These are phyloP conservation scores for Premnoplex brunnescens DNA, from an alignment of 2,797 vertebrate genomes.

Conservation along the genomic window DNA sequence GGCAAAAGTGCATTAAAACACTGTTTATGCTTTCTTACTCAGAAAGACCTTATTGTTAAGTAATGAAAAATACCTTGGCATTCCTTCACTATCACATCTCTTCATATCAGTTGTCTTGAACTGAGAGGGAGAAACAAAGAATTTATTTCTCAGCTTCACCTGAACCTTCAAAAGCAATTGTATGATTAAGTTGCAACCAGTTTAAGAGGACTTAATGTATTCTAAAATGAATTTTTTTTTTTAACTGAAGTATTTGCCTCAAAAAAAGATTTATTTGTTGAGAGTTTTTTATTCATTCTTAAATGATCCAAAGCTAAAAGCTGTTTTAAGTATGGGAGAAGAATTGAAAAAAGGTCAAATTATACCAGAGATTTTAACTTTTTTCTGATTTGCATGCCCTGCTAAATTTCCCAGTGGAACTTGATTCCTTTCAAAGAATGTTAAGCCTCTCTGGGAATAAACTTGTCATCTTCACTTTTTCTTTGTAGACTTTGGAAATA, in stretches of 20 bases:
- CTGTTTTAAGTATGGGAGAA: neutral
- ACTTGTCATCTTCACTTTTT: neutral
- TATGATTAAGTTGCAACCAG: slow-evolving; percentile 15
- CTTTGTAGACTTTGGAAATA: neutral
- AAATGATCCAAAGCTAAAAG: neutral
- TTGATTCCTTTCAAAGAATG: neutral
- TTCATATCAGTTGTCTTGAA: slow-evolving; percentile 25
- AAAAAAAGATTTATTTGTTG: neutral
- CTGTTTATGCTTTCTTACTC: neutral
- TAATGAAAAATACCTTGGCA: neutral
- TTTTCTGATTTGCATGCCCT: neutral
- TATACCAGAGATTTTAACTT: neutral
- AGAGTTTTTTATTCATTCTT: neutral
- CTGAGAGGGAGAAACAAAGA: slow-evolving; percentile 18
- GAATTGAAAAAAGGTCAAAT: neutral
- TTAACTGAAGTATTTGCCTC: neutral
- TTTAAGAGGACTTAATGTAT: neutral
- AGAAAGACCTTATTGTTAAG: slow-evolving; percentile 44
- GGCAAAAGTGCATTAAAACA: neutral
- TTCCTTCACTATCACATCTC: slow-evolving; percentile 19
- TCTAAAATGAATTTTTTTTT: neutral
- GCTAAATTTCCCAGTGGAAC: neutral
- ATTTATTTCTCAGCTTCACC: slow-evolving; percentile 15
- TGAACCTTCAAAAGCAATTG: slow-evolving; percentile 33
- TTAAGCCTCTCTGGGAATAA: neutral